Evolutionary conservation across 2,113 vertebrate genomes (phyloP), one percentile per base, ranked within the genome.

Genomic region (Onychorhynchus coronatus): DNA sequence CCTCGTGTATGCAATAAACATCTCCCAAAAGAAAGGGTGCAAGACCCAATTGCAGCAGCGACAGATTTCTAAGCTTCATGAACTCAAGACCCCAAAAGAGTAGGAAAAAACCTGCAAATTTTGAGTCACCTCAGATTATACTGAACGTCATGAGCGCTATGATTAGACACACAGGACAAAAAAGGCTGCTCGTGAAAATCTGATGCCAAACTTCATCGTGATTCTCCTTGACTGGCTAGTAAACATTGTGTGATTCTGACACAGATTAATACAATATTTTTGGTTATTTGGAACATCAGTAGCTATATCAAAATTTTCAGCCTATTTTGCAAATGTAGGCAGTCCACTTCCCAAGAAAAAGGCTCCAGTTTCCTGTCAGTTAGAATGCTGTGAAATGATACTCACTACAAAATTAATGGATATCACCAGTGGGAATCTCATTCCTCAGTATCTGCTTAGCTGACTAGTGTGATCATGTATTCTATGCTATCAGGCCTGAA

Each of bases 131-230:
- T 41, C 7, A 35, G 8, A 50, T 23, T 72, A 61, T 58, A n/a
- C 5, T 2, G 0, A 65, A 35, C 67, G n/a, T 30, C 0, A 0
- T 33, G 4, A 59, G 14, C 4, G 63, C 30, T 55, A 11, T 22
- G 23, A 81, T 66, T 84, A 52, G 7, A 11, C 5, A 50, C 15
- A 39, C 23, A 28, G 49, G 58, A 81, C 50, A 73, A 63, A 46
- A 46, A 49, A 1, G 1, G 4, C 4, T 70, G 4, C 8, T 93
- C 9, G 21, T 12, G 8, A 56, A 11, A 62, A 9, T 49, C 13
- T 53, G 8, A 46, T 14, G 61, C 4, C 7, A 52, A 71, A 37
- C 1, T 17, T 33, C 33, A 67, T 41, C 52, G 18, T 9, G 5
- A 42, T 6, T 85, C 14, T 35, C 35, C 6, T 13, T 78, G 25